A percentile compares a stretch with the other conserved stretches of the same genome.
These are phyloP conservation scores for Archilochus colubris DNA, from an alignment of 2,113 vertebrate genomes.

Conservation along the genomic window DNA sequence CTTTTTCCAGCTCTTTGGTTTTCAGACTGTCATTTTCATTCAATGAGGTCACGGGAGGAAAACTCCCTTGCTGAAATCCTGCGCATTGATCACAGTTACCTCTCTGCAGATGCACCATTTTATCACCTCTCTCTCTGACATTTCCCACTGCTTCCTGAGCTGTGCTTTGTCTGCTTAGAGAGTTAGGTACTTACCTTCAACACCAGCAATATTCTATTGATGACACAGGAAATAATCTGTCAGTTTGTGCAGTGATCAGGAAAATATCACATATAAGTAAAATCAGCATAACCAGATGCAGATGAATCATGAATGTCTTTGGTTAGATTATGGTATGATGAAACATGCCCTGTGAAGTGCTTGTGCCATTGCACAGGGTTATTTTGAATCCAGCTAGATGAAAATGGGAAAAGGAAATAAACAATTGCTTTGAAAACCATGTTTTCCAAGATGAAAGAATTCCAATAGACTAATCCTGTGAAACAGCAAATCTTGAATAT, in stretches of 20 bases:
- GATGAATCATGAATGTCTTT: background rate
- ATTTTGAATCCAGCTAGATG: background rate
- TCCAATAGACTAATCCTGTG: background rate
- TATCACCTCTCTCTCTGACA: background rate
- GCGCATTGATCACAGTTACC: background rate
- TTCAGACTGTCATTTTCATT: background rate
- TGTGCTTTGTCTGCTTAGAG: background rate
- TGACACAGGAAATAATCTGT: background rate
- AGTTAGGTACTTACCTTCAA: background rate
- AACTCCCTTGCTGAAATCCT: background rate
- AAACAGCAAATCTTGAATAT: background rate
- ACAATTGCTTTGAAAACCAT: background rate
- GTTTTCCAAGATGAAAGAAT: background rate
- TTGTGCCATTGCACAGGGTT: background rate
- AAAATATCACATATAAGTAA: background rate
- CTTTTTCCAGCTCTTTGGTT: slow-evolving; percentile 14
- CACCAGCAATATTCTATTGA: rapidly evolving
- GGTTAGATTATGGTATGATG: background rate
- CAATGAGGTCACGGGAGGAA: background rate
- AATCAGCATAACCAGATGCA: background rate
- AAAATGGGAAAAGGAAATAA: background rate
- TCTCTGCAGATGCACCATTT: background rate
- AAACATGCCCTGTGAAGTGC: background rate
- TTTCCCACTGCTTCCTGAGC: background rate
- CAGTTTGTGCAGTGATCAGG: background rate